Conservation (phyloP, 2,113 vertebrate species). For the Heliornis fulica region DNA sequence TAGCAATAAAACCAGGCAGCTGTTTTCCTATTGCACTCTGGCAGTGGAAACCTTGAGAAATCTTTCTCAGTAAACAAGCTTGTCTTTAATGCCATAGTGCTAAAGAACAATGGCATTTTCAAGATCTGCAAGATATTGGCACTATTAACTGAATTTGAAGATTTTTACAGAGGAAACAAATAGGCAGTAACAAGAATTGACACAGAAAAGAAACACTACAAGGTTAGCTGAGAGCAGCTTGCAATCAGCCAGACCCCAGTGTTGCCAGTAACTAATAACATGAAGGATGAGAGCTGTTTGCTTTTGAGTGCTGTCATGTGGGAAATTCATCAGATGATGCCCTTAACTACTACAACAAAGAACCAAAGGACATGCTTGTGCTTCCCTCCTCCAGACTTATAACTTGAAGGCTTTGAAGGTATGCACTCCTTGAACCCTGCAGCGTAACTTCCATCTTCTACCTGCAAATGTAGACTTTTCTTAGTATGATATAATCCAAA, state of each 20-base stretch:
- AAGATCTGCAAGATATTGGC: neutral
- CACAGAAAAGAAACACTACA: neutral
- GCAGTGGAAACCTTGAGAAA: neutral
- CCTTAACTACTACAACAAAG: neutral
- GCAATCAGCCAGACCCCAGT: neutral
- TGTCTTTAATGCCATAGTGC: neutral
- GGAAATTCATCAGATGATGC: neutral
- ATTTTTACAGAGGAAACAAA: neutral
- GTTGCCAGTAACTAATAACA: neutral
- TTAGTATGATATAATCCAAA: neutral
- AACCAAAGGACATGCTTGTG: neutral
- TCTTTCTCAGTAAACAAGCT: neutral
- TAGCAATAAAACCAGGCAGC: neutral
- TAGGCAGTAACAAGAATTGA: neutral
- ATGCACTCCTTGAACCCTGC: neutral
- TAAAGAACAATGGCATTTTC: neutral
- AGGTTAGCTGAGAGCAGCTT: neutral
- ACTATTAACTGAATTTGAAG: neutral
- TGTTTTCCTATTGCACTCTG: neutral
- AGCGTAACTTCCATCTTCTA: neutral
- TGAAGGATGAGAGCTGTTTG: neutral
- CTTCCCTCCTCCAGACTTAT: neutral
- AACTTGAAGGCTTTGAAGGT: neutral
- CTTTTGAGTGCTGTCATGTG: neutral
- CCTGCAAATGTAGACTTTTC: neutral